phyloP scores from a whole-genome alignment of 2,888 invertebrate species.

The Schizaphis graminum region DNA sequence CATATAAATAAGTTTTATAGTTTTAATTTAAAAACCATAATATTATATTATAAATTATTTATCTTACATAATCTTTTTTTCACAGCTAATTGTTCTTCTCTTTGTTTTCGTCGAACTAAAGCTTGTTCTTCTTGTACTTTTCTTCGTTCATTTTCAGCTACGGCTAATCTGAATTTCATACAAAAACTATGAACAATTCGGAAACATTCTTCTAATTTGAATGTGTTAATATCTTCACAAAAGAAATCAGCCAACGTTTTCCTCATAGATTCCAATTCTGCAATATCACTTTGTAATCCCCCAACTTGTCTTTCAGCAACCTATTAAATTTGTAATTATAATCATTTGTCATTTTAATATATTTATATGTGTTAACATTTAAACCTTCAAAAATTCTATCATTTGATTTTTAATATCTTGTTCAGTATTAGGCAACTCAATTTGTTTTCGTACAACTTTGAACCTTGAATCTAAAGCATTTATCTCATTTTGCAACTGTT shows the following conservation, averaged over 20 bases:
- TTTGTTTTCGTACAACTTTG: conserved; percentile 83
- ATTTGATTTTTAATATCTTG: conserved; percentile 88
- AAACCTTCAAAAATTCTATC: conserved; percentile 86
- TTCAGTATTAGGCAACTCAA: conserved; percentile 82
- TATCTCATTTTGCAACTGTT: conserved; percentile 90
- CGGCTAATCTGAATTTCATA: conserved; percentile 86
- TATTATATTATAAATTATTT: too few species aligned
- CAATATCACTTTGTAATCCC: conserved; percentile 83
- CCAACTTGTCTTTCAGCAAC: conserved; percentile 85
- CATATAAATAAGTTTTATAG: background rate
- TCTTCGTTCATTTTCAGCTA: conserved; percentile 87
- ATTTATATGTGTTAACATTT: background rate
- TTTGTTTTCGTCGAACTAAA: conserved; percentile 80
- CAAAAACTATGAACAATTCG: conserved; percentile 91
- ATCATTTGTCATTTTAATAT: conserved; percentile 21
- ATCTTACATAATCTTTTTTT: conserved; percentile 76
- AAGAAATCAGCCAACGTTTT: conserved; percentile 90
- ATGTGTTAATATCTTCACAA: conserved; percentile 90
- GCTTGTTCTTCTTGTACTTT: conserved; percentile 89
- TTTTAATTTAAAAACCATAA: background rate
- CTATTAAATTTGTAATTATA: conserved; percentile 71
- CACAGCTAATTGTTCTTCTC: conserved; percentile 80
- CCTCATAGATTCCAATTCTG: conserved; percentile 85
- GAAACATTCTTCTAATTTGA: conserved; percentile 95
- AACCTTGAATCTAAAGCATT: conserved; percentile 85